Percentiles rank a stretch among this genome's conserved stretches.
phyloP scores from a whole-genome alignment of 2,113 vertebrate species.

The Callocephalon fimbriatum region DNA sequence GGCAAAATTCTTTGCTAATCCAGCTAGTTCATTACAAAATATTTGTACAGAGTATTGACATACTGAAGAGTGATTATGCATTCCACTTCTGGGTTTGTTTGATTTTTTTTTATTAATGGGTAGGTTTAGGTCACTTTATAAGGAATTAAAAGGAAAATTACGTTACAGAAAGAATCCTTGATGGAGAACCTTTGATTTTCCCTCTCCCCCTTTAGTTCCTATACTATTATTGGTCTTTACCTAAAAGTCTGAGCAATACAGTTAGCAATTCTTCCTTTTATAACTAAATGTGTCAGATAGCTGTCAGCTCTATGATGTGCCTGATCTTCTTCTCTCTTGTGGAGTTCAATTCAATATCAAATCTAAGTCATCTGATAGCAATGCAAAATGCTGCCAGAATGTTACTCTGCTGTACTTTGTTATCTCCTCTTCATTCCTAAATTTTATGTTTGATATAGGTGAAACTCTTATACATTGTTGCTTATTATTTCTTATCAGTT shows the following conservation, averaged over 20 bases:
- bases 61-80: neutral
- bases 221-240: neutral
- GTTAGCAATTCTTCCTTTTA: slow-evolving; percentile 41
- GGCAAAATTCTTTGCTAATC: neutral
- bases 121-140: neutral
- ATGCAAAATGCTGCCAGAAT: neutral
- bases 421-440: slow-evolving; percentile 5
- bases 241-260: neutral
- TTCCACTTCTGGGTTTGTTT: neutral
- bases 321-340: slow-evolving; percentile 46
- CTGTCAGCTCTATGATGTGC: slow-evolving; percentile 49
- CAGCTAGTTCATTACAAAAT: neutral
- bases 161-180: neutral
- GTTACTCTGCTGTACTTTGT: slow-evolving; percentile 11
- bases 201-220: neutral
- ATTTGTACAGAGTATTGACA: neutral
- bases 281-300: slow-evolving; percentile 23
- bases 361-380: slow-evolving; percentile 26
- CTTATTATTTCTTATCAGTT: slow-evolving; percentile 61
- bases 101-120: neutral
- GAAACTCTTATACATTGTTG: neutral
- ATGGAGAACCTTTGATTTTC: neutral
- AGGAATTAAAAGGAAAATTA: neutral
- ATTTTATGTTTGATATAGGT: slow-evolving; percentile 40
- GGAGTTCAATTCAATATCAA: slow-evolving; percentile 57